Evolutionary conservation across 2,888 invertebrate species (phyloP), one percentile per base, ranked within the genome.

Genomic region (Apantesis nais): DNA sequence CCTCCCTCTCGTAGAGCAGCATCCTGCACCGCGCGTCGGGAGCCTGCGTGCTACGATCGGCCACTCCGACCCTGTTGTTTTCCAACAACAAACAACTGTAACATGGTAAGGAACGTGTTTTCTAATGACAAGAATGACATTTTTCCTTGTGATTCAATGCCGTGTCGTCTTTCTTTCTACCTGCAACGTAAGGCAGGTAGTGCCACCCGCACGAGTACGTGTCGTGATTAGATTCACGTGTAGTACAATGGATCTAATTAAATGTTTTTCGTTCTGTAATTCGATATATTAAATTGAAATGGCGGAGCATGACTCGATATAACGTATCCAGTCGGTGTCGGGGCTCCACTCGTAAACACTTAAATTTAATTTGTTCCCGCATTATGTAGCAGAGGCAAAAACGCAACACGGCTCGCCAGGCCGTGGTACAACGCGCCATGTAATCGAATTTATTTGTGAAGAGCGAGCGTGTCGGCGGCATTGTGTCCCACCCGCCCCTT

Each of bases 361-460:
- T 71, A 68, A 77, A 81, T 85, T 84, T 83, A 84, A 88, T 86
- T 86, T 82, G 85, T 83, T 82, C 74, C 81, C 77, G 80, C 67
- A 75, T 76, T 74, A 75, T 75, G 78, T 61, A 41, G 64, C 41
- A 62, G 70, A 75, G 62, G 78, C 72, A 77, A 77, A 80, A 81
- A 78, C 76, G 71, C 64, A 66, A 34, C 65, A 68, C 71, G 44
- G 58, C 68, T 64, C 67, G 68, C 65, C 52, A 62, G n/a, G 63
- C 39, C 63, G 67, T 62, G 34, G 48, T 66, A 64, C 74, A 71
- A 71, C 70, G 72, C 62, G 72, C 73, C 81, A 67, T 82, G 73
- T 89, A 85, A 88, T 88, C 86, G 78, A 86, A 88, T 89, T 86
- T 83, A 86, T 89, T 87, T 88, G 81, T 64, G 70, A 72, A 71